Evolutionary conservation across 1,140 invertebrate genomes (phyloP), one percentile per base, ranked within the genome.

Genomic region (honey bee (Apis mellifera)): DNA sequence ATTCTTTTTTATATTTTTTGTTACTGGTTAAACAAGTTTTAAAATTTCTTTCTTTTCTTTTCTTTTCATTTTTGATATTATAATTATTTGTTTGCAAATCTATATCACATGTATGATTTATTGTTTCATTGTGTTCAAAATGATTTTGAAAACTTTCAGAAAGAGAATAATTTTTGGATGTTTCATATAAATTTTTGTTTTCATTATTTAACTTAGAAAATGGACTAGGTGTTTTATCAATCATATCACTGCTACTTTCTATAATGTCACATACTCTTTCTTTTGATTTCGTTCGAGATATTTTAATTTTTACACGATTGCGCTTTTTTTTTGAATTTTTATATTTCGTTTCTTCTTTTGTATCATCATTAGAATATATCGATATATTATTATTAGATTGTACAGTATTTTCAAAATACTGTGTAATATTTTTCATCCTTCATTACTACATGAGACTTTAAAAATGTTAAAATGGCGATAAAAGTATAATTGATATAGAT

Each of bases 341-440:
- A 69, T 23, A 32, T 21, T n/a, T 9, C 21, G 13, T 7, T 69
- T 62, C 26, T 7, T 15, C 21, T n/a, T 50, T 57, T 13, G 11
- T 11, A 2, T 54, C 50, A n/a, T 52, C 65, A 7, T 23, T 32
- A 21, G 69, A 55, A n/a, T 62, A 17, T 59, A 66, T 17, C 12
- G n/a, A 12, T 26, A 48, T 23, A 50, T 2, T 42, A 52, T 90
- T 77, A 15, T 50, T 75, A 26, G 77, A 64, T 85, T 86, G 91
- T 11, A 84, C 76, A 9, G 74, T 66, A 21, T 92, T 90, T 9
- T 73, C 76, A 59, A 94, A 93, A 60, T 94, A 94, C 66, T 93
- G 87, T 26, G 90, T 91, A 17, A 94, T 84, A 81, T 92, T 89
- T 78, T 92, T 93, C 93, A 93, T 94, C 0, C 70, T 90, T 85